These are phyloP conservation scores for Glaucopsyche alexis DNA, from an alignment of 2,888 invertebrate genomes.

Conservation along the genomic window DNA sequence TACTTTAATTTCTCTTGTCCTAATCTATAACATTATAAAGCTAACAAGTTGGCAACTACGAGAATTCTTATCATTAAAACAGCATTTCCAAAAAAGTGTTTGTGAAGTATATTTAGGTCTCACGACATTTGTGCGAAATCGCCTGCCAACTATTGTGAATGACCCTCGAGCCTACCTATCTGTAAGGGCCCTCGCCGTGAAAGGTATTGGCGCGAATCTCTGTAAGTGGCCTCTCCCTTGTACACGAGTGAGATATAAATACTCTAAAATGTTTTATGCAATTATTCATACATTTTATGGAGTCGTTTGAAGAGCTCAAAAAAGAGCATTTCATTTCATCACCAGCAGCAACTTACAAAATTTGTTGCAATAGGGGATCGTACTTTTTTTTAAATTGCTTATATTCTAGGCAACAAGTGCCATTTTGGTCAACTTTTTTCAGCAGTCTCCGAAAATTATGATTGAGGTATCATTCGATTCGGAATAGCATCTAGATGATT, in stretches of 20 bases:
- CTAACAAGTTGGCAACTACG: too few relatives aligned
- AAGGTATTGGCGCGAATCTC: slow-evolving; percentile 27
- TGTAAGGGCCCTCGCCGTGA: slow-evolving; percentile 2
- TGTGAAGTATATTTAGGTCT: background rate
- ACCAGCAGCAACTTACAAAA: background rate
- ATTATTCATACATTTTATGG: slow-evolving; percentile 14
- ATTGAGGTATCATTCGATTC: too few relatives aligned
- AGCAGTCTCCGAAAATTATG: too few relatives aligned
- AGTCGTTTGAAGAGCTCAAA: background rate
- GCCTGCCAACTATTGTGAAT: background rate
- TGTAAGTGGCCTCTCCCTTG: slow-evolving; percentile 15
- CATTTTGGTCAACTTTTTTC: too few relatives aligned
- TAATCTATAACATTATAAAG: too few relatives aligned
- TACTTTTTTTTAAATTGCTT: too few relatives aligned
- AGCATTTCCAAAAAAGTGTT: background rate
- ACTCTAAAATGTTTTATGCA: slow-evolving; percentile 12
- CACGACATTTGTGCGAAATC: background rate
- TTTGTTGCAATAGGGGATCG: too few relatives aligned
- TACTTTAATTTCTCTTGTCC: too few relatives aligned
- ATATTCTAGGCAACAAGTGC: too few relatives aligned
- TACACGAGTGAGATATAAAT: slow-evolving; percentile 18
- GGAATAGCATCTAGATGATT: too few relatives aligned
- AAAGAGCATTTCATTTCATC: background rate
- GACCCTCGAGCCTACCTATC: slow-evolving; percentile 9
- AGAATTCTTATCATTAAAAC: background rate